Base-by-base conservation (phyloP, 1,140 invertebrate species). In the Sycophaga agraensis region DNA sequence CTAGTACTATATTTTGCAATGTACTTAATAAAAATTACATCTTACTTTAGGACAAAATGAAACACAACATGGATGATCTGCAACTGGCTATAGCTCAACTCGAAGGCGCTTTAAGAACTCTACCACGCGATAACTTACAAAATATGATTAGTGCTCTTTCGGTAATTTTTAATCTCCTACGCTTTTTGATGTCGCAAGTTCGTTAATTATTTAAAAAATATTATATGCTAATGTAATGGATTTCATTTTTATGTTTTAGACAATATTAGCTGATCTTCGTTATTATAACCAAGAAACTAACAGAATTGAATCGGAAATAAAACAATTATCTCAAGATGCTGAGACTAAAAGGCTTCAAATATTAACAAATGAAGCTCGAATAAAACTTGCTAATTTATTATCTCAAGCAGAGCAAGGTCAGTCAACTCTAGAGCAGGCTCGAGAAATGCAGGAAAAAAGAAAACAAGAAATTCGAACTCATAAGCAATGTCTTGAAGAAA, bases 111-210 rank as follows among this genome's bases (percentile, higher is more conserved):
- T 83, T 90, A 63, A 81, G 81, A 24, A 80, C 85, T 69, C 81
- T 91, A 59, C 89, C 89, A n/a, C 82, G 83, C 53, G 85, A 88
- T 70, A 89, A 84, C 74, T 82, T 90, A 57, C 82, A 86, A 51
- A 81, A 84, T 35, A 91, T 91, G 87, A 82, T 88, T 46, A 77
- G 83, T 45, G 85, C 86, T 66, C 78, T 91, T 22, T 82, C 80
- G 85, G 89, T 91, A 81, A 61, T 53, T 64, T 17, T 28, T 24
- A 40, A 14, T 56, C 35, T 59, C n/a, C n/a, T 39, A 39, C n/a
- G 7, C 35, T 11, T 34, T 5, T 34, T 34, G 31, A 34, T 6
- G 5, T 6, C 31, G 11, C 5, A 34, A 34, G 11, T 34, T 34
- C 5, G 5, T 34, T 34, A 6, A 34, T 34, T 34, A 31, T 6